Evolutionary conservation across 1,140 invertebrate genomes (phyloP).

Genomic region (Drosophila tropicalis): DNA sequence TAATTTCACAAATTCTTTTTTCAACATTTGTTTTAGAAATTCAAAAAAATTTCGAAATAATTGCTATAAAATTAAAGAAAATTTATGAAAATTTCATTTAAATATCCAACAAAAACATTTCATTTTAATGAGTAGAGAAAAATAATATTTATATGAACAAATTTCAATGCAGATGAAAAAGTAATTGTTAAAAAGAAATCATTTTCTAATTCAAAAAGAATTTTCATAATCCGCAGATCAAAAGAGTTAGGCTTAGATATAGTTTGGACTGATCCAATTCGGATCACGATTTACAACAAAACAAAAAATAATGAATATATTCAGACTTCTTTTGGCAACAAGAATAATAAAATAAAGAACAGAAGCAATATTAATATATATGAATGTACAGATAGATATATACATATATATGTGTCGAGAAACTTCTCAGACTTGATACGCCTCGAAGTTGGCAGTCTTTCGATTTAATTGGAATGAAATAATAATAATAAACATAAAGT

Average conservation of each 20-base stretch:
- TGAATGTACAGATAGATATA: background rate
- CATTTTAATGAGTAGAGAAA: too few relatives aligned
- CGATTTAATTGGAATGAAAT: conserved; percentile 81
- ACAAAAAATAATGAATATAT: conserved; percentile 13
- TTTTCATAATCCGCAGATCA: too few relatives aligned
- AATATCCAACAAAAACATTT: too few relatives aligned
- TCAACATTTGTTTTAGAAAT: too few relatives aligned
- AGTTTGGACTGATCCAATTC: background rate
- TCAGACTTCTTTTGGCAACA: conserved; percentile 19
- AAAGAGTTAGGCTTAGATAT: background rate
- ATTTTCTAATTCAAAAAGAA: too few relatives aligned
- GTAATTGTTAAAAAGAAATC: too few relatives aligned
- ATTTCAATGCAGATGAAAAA: too few relatives aligned
- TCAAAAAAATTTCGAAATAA: too few relatives aligned
- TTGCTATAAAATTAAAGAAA: too few relatives aligned
- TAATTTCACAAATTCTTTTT: too few relatives aligned
- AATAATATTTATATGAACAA: too few relatives aligned
- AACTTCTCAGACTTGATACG: background rate
- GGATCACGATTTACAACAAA: background rate
- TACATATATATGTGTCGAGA: background rate
- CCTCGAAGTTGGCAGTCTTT: conserved; percentile 42
- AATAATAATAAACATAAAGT: conserved; percentile 78
- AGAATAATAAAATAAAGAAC: conserved; percentile 50
- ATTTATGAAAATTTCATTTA: too few relatives aligned
- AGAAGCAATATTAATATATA: conserved; percentile 22